Conservation (phyloP, 2,888 invertebrate genomes). For the Xanthorhoe spadicearia region DNA sequence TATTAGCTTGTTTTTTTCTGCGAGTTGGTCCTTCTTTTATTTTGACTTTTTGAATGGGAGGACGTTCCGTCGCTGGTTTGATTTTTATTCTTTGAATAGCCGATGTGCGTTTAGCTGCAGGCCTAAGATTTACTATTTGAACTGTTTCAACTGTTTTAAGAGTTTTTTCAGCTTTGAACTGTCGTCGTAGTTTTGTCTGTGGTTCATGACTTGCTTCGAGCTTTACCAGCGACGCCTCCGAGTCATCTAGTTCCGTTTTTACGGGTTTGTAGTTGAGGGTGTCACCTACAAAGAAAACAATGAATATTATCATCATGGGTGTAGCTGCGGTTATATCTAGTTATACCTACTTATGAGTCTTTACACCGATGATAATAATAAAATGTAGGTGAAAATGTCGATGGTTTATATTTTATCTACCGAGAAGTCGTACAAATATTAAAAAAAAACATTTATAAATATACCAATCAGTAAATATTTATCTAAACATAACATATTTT, state of each 20-base stretch:
- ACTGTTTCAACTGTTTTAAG: neutral
- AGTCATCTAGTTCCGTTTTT: constrained; percentile 22
- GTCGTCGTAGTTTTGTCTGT: constrained; percentile 4
- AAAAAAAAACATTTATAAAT: too few relatives aligned
- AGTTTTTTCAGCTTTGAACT: constrained; percentile 31
- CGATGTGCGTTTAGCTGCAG: constrained; percentile 5
- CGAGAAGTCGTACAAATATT: too few relatives aligned
- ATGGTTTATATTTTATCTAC: too few relatives aligned
- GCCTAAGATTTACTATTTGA: constrained; percentile 9
- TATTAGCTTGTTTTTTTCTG: neutral
- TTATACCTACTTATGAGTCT: neutral
- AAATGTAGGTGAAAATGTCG: too few relatives aligned
- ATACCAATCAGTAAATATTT: too few relatives aligned
- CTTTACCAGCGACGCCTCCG: constrained; percentile 20
- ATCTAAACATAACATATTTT: too few relatives aligned
- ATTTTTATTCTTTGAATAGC: constrained; percentile 4
- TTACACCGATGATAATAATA: neutral
- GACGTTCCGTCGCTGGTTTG: constrained; percentile 1
- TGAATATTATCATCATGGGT: constrained; percentile 53
- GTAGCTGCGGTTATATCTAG: constrained; percentile 35
- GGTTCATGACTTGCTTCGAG: neutral
- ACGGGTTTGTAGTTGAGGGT: constrained; percentile 17
- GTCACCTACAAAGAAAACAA: constrained; percentile 33
- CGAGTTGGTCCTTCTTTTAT: neutral
- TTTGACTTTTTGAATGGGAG: constrained; percentile 3